Percentiles rank a stretch among this genome's conserved stretches.
phyloP scores from a whole-genome alignment of 2,888 invertebrate species.

The Zhuqinia jingwanae region DNA sequence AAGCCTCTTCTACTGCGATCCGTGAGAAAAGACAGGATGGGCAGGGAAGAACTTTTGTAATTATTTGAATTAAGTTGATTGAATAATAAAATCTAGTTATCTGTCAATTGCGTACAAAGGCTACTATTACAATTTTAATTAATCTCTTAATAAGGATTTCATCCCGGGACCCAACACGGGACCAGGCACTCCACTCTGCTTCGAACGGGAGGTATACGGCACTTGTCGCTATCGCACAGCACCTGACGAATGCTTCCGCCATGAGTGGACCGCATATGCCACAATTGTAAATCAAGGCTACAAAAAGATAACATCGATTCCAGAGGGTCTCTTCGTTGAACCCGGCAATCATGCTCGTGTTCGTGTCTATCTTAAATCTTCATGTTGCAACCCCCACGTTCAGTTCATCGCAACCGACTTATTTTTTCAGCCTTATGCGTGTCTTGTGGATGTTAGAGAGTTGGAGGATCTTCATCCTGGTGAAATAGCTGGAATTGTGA shows the following conservation, averaged over 20 bases:
- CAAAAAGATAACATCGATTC: slow-evolving; percentile 75
- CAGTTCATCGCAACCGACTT: slow-evolving; percentile 75
- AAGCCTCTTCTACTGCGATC: not conserved
- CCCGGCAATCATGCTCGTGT: slow-evolving; percentile 72
- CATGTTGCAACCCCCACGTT: slow-evolving; percentile 78
- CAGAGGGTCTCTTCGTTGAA: slow-evolving; percentile 72
- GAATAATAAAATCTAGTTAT: too few species aligned
- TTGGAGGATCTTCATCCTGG: slow-evolving; percentile 78
- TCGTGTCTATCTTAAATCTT: slow-evolving; percentile 75
- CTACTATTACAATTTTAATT: not conserved
- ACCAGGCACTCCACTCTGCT: slow-evolving; percentile 70
- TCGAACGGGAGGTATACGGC: slow-evolving; percentile 77
- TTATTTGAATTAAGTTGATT: too few species aligned
- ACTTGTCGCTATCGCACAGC: slow-evolving; percentile 78
- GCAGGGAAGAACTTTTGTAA: slow-evolving; percentile 19
- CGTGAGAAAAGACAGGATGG: slow-evolving; percentile 49
- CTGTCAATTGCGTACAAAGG: too few species aligned
- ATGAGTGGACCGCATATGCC: slow-evolving; percentile 79
- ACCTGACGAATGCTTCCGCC: slow-evolving; percentile 77
- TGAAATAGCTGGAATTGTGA: slow-evolving; percentile 78
- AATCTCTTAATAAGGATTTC: slow-evolving; percentile 7
- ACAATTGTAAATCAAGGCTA: slow-evolving; percentile 75
- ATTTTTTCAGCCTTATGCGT: slow-evolving; percentile 62
- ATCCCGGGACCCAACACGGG: not conserved
- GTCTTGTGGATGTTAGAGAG: slow-evolving; percentile 78